Percentiles rank a stretch among this genome's conserved stretches.
phyloP scores from a whole-genome alignment of 2,888 invertebrate species.

The Coelogynopora nodosa region DNA sequence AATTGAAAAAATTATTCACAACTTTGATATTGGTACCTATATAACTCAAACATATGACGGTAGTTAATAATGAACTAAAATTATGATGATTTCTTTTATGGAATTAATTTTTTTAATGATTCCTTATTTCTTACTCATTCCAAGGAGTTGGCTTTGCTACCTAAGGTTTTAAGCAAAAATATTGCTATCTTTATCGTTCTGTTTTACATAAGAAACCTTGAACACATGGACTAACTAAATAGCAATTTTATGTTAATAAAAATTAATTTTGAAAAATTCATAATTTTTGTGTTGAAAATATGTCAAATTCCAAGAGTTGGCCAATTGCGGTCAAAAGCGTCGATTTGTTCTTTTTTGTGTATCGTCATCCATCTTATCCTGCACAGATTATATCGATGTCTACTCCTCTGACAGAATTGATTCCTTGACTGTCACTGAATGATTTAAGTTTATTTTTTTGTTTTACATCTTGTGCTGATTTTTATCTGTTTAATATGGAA shows the following conservation, averaged over 20 bases:
- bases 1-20: background rate
- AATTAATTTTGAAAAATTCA: background rate
- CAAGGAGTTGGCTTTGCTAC: background rate
- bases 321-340: no score
- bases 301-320: constrained; percentile 6
- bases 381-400: no score
- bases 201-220: constrained; percentile 20
- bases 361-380: no score
- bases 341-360: no score
- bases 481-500: no score
- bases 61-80: background rate
- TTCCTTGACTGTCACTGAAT: no score
- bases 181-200: background rate
- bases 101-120: constrained; percentile 4
- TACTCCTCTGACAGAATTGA: no score
- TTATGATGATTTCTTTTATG: background rate
- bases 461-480: no score
- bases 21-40: constrained; percentile 8
- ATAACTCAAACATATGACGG: background rate
- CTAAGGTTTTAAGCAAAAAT: background rate
- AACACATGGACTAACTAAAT: constrained; percentile 24
- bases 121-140: constrained; percentile 8
- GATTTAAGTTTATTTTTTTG: no score
- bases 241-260: constrained; percentile 16
- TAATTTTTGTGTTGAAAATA: constrained; percentile 19